These are phyloP conservation scores for Prunella fulvescens DNA, from an alignment of 2,113 vertebrate genomes.

Conservation along the genomic window DNA sequence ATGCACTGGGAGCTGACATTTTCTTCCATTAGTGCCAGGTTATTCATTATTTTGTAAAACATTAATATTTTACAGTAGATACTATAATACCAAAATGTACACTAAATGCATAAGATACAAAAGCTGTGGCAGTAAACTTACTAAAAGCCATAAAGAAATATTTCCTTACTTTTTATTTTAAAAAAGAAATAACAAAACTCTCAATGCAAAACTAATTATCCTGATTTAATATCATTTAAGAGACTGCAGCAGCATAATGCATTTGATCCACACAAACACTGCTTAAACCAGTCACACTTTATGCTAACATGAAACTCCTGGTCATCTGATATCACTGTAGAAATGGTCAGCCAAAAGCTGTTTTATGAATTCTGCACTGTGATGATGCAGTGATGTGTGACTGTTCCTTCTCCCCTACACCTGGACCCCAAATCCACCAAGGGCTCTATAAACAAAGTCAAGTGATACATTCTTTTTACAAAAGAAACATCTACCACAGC, in stretches of 20 bases:
- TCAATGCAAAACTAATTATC: not conserved
- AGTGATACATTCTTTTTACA: not conserved
- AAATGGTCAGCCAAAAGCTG: not conserved
- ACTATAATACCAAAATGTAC: not conserved
- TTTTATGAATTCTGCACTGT: rapidly evolving
- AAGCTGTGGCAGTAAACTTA: not conserved
- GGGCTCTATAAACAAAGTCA: not conserved
- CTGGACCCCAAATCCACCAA: not conserved
- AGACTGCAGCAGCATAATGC: not conserved
- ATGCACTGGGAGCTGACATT: not conserved
- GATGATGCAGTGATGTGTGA: not conserved
- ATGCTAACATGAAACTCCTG: not conserved
- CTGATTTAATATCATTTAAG: not conserved
- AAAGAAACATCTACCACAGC: not conserved
- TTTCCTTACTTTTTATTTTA: not conserved
- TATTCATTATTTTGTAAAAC: not conserved
- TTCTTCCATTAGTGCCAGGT: not conserved
- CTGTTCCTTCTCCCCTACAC: not conserved
- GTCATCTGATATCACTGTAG: not conserved
- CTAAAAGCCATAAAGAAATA: not conserved
- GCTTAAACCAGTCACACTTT: not conserved
- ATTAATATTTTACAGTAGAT: not conserved
- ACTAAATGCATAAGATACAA: not conserved
- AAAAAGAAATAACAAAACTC: not conserved
- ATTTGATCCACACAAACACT: not conserved